Evolutionary conservation across 2,797 vertebrate species (phyloP), one percentile per base, ranked within the genome.

Genomic region (Galago senegalensis): DNA sequence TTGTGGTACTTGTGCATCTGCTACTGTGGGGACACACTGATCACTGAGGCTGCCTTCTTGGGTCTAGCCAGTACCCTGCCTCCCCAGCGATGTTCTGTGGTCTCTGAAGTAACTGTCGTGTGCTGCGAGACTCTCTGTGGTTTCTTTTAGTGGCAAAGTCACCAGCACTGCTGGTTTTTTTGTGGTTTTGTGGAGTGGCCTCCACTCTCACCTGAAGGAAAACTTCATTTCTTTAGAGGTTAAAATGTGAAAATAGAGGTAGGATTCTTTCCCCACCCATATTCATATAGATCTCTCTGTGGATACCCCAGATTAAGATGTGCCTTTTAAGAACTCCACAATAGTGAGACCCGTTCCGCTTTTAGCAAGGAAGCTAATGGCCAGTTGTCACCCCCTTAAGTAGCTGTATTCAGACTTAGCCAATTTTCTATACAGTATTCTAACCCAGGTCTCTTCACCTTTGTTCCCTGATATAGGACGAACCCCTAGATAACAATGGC

Each of bases 141-240:
- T 73, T 69, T 58, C 83, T 34, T 34, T n/a, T 3, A n/a, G 70
- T 61, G 91, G 49, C 49, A 56, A 2, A 20, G 23, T 72, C 91
- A 23, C 31, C 0, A 11, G 49, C 29, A 0, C 29, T 43, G 29
- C 31, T 0, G 8, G 10, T 60, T 23, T 27, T 3, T 0, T 40
- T 27, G 84, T 56, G 84, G 49, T 18, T n/a, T 61, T 34, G 34
- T 34, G 34, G 34, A 34, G 63, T 75, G n/a, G 79, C 58, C 16
- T 65, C 34, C n/a, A 14, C n/a, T 63, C 40, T 40, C 43, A 49
- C 27, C 53, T 21, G 40, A 4, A 31, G 91, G 61, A n/a, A 83
- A 56, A 21, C 27, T 69, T n/a, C 43, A 0, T 31, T 53, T 90
- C 40, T 61, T 18, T 37, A 27, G 73, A n/a, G 46, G 8, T 34